Conservation (phyloP, 2,113 vertebrate species). For the Lepus americanus region DNA sequence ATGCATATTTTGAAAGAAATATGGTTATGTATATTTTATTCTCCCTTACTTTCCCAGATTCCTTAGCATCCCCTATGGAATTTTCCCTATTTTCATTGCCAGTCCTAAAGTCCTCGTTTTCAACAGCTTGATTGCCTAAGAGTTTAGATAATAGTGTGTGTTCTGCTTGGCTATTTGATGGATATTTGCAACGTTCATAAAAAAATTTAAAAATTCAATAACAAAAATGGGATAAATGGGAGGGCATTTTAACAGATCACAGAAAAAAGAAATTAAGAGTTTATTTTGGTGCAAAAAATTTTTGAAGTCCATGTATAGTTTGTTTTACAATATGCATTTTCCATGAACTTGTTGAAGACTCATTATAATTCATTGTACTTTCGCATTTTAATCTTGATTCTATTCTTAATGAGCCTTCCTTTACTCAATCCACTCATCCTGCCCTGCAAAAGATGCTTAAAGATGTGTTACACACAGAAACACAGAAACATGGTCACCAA, state of each 20-base stretch:
- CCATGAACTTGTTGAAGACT: too few relatives aligned
- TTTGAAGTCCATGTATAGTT: too few relatives aligned
- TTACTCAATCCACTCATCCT: conserved; percentile 1
- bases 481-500: too few relatives aligned
- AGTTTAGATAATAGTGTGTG: neutral
- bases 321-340: too few relatives aligned
- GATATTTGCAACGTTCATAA: neutral
- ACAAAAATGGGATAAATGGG: neutral
- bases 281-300: too few relatives aligned
- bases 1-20: neutral
- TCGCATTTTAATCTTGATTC: neutral
- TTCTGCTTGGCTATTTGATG: neutral
- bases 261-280: too few relatives aligned
- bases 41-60: neutral
- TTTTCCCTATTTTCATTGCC: too few relatives aligned
- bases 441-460: too few relatives aligned
- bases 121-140: neutral
- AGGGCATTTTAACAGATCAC: too few relatives aligned
- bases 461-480: too few relatives aligned
- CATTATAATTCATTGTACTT: neutral
- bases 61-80: neutral
- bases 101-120: neutral
- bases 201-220: neutral
- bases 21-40: neutral
- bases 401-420: neutral